phyloP scores from a whole-genome alignment of 2,888 invertebrate species.

The Eucera pruinosa region DNA sequence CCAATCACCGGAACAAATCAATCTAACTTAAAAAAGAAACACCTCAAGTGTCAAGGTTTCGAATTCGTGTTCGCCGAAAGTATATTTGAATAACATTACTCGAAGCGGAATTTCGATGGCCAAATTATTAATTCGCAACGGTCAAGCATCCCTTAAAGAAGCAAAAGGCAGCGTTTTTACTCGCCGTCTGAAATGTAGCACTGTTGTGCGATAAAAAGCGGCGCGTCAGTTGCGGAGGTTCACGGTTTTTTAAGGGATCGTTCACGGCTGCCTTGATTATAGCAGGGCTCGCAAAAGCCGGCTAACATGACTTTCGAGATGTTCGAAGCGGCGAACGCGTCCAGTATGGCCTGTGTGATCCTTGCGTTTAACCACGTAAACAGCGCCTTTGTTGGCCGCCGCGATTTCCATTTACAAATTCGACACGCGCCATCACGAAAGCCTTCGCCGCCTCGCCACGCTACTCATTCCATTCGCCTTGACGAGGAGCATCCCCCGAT shows the following conservation, averaged over 20 bases:
- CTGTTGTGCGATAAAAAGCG: background rate
- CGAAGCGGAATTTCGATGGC: no score
- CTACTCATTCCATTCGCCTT: constrained; percentile 50
- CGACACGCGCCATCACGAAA: constrained; percentile 77
- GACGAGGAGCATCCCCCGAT: constrained; percentile 52
- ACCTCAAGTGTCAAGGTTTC: no score
- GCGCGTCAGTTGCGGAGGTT: background rate
- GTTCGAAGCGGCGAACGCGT: constrained; percentile 7
- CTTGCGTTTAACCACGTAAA: constrained; percentile 81
- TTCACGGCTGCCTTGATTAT: constrained; percentile 46
- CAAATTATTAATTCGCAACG: background rate
- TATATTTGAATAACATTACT: no score
- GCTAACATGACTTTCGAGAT: constrained; percentile 40
- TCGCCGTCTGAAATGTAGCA: background rate
- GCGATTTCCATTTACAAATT: constrained; percentile 83
- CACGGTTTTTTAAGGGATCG: constrained; percentile 21
- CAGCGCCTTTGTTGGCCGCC: constrained; percentile 80
- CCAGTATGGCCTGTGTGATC: no score
- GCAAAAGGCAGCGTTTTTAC: no score
- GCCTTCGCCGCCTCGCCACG: constrained; percentile 64
- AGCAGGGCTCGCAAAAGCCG: background rate
- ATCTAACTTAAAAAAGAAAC: no score
- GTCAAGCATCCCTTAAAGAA: background rate
- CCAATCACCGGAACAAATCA: no score
- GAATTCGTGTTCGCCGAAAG: no score